Percentiles rank a stretch among this genome's conserved stretches.
phyloP scores from a whole-genome alignment of 2,888 invertebrate genomes.

The Lottia scabra region DNA sequence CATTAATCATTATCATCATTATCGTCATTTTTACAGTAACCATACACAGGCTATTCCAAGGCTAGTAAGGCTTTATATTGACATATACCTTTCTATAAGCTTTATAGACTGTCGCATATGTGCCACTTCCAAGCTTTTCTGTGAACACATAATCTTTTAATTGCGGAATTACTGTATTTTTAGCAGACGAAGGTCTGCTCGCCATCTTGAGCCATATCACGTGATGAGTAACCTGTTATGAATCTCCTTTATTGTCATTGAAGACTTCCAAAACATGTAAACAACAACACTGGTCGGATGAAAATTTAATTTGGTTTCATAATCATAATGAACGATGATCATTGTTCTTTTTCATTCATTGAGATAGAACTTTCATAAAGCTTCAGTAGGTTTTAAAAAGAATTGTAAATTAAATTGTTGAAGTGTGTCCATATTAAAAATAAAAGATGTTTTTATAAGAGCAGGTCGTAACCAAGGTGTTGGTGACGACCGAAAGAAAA shows the following conservation, averaged over 20 bases:
- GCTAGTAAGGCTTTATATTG: too few relatives aligned
- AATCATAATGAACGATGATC: neutral
- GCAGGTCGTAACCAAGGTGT: constrained; percentile 3
- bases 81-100: constrained; percentile 77
- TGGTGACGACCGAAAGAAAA: constrained; percentile 10
- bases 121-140: constrained; percentile 80
- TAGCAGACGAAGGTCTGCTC: constrained; percentile 33
- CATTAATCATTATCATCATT: too few relatives aligned
- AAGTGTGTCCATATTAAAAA: too few relatives aligned
- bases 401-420: too few relatives aligned
- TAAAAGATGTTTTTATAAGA: neutral
- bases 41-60: too few relatives aligned
- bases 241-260: neutral
- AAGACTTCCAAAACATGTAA: constrained; percentile 16
- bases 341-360: too few relatives aligned
- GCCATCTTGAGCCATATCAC: constrained; percentile 1
- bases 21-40: too few relatives aligned
- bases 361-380: too few relatives aligned
- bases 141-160: constrained; percentile 63
- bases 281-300: neutral
- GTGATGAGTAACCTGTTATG: neutral
- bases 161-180: constrained; percentile 35
- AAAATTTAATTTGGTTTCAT: neutral
- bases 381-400: too few relatives aligned
- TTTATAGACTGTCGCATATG: constrained; percentile 87